Conservation (phyloP, 1,140 invertebrate species). For the Polypedilum vanderplanki region DNA sequence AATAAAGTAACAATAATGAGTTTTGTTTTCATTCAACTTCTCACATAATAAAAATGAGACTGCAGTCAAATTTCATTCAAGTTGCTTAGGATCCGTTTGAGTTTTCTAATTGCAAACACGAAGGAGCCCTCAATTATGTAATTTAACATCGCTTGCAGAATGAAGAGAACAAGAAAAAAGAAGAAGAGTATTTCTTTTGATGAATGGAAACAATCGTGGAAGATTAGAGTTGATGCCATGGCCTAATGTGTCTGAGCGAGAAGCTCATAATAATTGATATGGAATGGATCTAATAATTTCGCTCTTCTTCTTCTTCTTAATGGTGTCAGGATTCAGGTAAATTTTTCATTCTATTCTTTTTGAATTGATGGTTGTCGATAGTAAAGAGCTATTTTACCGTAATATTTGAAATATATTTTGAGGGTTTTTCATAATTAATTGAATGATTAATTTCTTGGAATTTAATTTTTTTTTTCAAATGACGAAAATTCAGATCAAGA, state of each 20-base stretch:
- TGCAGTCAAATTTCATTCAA: no score
- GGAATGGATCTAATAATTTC: not conserved
- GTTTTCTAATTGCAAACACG: not conserved
- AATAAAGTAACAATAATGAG: no score
- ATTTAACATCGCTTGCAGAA: not conserved
- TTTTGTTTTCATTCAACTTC: no score
- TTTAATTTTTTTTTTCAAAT: no score
- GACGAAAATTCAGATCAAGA: no score
- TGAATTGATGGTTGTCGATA: not conserved
- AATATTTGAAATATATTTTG: no score
- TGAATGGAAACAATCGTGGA: not conserved
- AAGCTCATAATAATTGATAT: not conserved
- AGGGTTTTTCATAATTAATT: no score
- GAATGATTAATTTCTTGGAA: no score
- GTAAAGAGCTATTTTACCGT: no score
- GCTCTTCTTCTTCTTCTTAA: not conserved
- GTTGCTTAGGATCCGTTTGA: no score
- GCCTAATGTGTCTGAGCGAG: not conserved
- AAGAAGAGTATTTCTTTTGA: not conserved
- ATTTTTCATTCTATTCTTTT: not conserved
- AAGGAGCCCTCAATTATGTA: not conserved
- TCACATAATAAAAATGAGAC: no score
- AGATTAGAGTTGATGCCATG: not conserved
- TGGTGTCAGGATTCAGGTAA: conserved; percentile 5
- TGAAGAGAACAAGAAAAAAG: no score